Conservation (phyloP, 2,888 invertebrate species). For the Emmelina monodactyla region DNA sequence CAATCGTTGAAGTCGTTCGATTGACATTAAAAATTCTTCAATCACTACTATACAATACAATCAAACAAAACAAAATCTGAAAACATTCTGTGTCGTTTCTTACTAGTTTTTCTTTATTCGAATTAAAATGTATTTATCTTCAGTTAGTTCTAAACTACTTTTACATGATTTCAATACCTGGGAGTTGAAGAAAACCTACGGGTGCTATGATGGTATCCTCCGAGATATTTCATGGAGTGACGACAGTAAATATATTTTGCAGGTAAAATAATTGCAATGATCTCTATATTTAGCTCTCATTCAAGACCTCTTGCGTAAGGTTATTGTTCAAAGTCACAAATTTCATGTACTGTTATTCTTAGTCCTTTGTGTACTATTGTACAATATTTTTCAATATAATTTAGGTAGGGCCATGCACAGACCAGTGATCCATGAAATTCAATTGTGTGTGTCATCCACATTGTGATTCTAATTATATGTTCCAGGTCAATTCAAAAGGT, state of each 20-base stretch:
- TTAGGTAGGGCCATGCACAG: too few species aligned
- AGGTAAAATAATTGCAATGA: slow-evolving; percentile 30
- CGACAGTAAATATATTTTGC: slow-evolving; percentile 57
- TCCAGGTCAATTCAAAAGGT: slow-evolving; percentile 54
- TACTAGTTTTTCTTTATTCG: too few species aligned
- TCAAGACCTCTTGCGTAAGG: background rate
- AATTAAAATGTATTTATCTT: slow-evolving; percentile 62
- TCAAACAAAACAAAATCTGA: too few species aligned
- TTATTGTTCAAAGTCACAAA: too few species aligned
- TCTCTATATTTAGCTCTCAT: too few species aligned
- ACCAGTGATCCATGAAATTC: too few species aligned
- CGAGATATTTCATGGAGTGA: slow-evolving; percentile 59
- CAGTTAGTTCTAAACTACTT: slow-evolving; percentile 62
- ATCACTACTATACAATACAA: too few species aligned
- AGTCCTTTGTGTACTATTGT: background rate
- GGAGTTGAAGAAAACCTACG: slow-evolving; percentile 59
- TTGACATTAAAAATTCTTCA: too few species aligned
- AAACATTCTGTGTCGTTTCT: too few species aligned
- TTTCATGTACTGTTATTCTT: background rate
- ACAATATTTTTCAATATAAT: background rate
- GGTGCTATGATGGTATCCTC: slow-evolving; percentile 45
- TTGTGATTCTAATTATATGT: slow-evolving; percentile 13
- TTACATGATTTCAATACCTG: slow-evolving; percentile 63
- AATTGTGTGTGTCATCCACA: too few species aligned
- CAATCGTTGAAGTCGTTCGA: too few species aligned